Evolutionary conservation across 2,888 invertebrate species (phyloP).

Genomic region (Phalera bucephala): DNA sequence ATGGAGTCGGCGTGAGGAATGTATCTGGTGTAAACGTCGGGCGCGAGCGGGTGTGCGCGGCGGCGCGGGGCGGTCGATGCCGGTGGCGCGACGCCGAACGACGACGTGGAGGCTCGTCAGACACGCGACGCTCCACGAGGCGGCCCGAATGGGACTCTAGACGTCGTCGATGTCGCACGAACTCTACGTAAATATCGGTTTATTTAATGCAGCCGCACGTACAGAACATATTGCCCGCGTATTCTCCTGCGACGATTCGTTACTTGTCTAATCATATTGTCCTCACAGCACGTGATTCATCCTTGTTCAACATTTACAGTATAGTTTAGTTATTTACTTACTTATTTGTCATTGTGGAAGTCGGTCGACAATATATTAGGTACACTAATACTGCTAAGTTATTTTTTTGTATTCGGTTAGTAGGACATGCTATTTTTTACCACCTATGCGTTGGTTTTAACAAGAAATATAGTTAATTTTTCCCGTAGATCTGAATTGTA

Average conservation of each 20-base stretch:
- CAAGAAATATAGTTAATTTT: too few relatives aligned
- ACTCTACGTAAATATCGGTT: neutral
- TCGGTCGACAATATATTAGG: neutral
- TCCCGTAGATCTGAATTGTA: too few relatives aligned
- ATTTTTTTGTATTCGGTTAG: neutral
- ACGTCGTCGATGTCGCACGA: slow-evolving; percentile 8
- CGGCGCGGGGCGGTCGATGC: slow-evolving; percentile 49
- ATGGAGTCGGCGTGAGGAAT: slow-evolving; percentile 52
- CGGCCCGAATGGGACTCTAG: slow-evolving; percentile 41
- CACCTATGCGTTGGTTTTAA: neutral
- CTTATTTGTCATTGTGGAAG: neutral
- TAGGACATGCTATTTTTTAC: neutral
- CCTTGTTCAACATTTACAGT: neutral
- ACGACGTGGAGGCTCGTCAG: slow-evolving; percentile 78
- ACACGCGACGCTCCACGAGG: slow-evolving; percentile 74
- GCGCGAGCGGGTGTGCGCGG: slow-evolving; percentile 30
- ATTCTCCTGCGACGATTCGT: neutral
- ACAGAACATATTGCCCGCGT: too few relatives aligned
- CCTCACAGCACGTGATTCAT: neutral
- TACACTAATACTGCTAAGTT: neutral
- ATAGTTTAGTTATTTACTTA: neutral
- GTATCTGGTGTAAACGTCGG: slow-evolving; percentile 39
- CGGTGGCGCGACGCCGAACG: slow-evolving; percentile 79
- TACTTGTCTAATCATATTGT: neutral
- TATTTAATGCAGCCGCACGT: neutral